phyloP scores from a whole-genome alignment of 2,888 invertebrate species.

The Drosophila paucipuncta region DNA sequence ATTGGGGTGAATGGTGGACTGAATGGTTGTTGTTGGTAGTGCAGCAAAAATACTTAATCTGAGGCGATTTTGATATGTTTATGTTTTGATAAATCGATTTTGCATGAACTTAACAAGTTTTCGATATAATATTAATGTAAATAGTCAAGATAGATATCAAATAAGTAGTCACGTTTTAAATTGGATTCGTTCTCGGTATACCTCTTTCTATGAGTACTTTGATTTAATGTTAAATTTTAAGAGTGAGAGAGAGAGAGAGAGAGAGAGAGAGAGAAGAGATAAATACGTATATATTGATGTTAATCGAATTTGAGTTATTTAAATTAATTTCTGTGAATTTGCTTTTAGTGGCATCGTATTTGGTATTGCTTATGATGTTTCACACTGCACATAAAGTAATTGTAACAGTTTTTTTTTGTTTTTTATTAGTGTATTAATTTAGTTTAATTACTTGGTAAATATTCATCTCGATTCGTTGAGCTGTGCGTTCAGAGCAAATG shows the following conservation, averaged over 20 bases:
- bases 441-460: slow-evolving; percentile 29
- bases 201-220: slow-evolving; percentile 1
- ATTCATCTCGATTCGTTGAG: slow-evolving; percentile 35
- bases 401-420: slow-evolving; percentile 11
- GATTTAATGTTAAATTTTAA: slow-evolving; percentile 16
- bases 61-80: slow-evolving; percentile 60
- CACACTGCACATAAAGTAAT: slow-evolving; percentile 51
- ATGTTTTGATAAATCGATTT: slow-evolving; percentile 45
- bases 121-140: slow-evolving; percentile 13
- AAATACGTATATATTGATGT: not conserved
- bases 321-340: slow-evolving; percentile 5
- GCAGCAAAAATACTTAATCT: slow-evolving; percentile 24
- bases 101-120: slow-evolving; percentile 24
- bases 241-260: not conserved
- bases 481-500: slow-evolving; percentile 56
- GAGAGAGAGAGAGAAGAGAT: not conserved
- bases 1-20: slow-evolving; percentile 1
- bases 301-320: slow-evolving; percentile 11
- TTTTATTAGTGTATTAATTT: slow-evolving; percentile 30
- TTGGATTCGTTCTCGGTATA: slow-evolving; percentile 9
- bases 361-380: slow-evolving; percentile 33
- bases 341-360: slow-evolving; percentile 19
- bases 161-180: slow-evolving; percentile 2
- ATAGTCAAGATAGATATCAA: slow-evolving; percentile 15
- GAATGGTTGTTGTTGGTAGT: slow-evolving; percentile 4